A percentile compares a stretch with the other conserved stretches of the same genome.
Conservation (phyloP, 2,113 vertebrate genomes). For the Phrynocephalus versicolor region DNA sequence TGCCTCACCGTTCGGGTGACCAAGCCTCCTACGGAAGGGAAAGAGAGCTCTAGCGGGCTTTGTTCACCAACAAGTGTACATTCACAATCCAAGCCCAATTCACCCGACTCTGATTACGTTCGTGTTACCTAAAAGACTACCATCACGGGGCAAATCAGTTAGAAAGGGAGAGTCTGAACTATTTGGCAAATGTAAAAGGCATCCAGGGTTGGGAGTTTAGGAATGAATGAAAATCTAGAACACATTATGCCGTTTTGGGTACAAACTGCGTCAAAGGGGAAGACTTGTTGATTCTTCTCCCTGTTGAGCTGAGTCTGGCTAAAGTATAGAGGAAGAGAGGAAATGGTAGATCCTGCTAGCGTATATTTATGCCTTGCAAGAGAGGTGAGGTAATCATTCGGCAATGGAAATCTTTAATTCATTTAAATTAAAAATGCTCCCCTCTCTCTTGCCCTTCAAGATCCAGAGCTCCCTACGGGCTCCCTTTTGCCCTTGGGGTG, state of each 20-base stretch:
- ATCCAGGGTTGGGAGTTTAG: background rate
- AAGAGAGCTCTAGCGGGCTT: background rate
- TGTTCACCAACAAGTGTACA: background rate
- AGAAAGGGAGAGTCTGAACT: background rate
- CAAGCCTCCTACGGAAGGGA: slow-evolving; percentile 75
- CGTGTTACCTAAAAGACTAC: too few relatives aligned
- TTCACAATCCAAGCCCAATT: background rate
- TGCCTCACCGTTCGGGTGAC: slow-evolving; percentile 89
- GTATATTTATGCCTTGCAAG: too few relatives aligned
- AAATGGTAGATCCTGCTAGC: background rate
- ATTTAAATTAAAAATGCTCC: too few relatives aligned
- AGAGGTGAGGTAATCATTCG: too few relatives aligned
- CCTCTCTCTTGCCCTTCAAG: too few relatives aligned
- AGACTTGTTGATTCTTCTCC: too few relatives aligned
- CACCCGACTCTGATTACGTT: background rate
- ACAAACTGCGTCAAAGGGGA: background rate
- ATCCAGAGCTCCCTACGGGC: too few relatives aligned
- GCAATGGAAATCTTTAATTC: too few relatives aligned
- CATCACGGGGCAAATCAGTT: background rate
- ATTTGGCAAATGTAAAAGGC: background rate
- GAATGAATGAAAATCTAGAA: background rate
- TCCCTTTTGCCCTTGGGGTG: too few relatives aligned
- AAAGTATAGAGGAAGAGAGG: background rate
- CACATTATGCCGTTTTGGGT: background rate
- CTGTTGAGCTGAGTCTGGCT: background rate